Base-by-base conservation (phyloP, 2,113 vertebrate genomes). In the Polypterus senegalus region DNA sequence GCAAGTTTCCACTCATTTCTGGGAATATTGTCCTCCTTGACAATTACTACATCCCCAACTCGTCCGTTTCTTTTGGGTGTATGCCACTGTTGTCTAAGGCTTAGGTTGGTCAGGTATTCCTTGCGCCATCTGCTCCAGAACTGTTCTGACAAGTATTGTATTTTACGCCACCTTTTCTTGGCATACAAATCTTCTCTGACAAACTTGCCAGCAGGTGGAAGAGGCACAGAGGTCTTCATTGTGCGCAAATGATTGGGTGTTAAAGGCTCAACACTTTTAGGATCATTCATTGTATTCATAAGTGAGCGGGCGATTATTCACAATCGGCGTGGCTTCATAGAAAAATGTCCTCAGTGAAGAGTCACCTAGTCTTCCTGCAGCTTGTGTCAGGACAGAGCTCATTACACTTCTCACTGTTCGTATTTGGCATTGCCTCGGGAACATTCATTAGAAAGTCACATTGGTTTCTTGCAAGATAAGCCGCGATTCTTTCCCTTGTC, bases 41-140 rank as follows among this genome's bases (percentile, higher is more conserved):
- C n/a, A n/a, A n/a, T n/a, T n/a, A n/a, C n/a, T n/a, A n/a, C n/a
- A n/a, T n/a, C n/a, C n/a, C n/a, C n/a, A n/a, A n/a, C n/a, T n/a
- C n/a, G n/a, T n/a, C n/a, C n/a, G n/a, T n/a, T n/a, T n/a, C n/a
- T n/a, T n/a, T n/a, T n/a, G n/a, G n/a, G n/a, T n/a, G n/a, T n/a
- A n/a, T n/a, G n/a, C n/a, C n/a, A n/a, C 5, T 43, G 6, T 57
- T 58, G 62, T 27, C 62, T 3, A 5, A 55, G 6, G 45, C 9
- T 46, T 7, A 57, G 47, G 53, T 55, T 63, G 7, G 48, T n/a
- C 9, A 65, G 43, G 55, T 61, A 68, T 47, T 68, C 66, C 59
- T 58, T 68, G 9, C 46, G 61, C 71, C 66, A 73, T 46, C 59
- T 65, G 5, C n/a, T 60, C 67, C 67, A 71, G 8, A 73, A 67